These are phyloP conservation scores for Amphipoea oculea DNA, from an alignment of 2,888 invertebrate species.

Conservation along the genomic window DNA sequence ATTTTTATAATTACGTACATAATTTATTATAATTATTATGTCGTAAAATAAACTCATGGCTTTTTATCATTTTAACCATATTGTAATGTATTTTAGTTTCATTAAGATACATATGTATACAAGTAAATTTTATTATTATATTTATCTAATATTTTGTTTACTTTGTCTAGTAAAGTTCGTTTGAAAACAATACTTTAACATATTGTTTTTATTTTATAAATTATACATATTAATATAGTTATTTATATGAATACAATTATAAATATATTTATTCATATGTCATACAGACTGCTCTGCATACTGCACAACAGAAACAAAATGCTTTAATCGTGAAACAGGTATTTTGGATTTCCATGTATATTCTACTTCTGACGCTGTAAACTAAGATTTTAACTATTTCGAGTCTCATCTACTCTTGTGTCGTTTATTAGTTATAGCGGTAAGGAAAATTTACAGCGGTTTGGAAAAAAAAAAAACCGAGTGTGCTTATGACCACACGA, in stretches of 20 bases:
- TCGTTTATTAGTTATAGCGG: conserved; percentile 68
- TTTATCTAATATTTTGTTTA: conserved; percentile 18
- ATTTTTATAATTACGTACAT: conserved; percentile 1
- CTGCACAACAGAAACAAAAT: conserved; percentile 87
- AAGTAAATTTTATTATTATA: neutral
- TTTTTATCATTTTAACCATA: conserved; percentile 8
- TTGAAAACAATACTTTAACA: conserved; percentile 15
- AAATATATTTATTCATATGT: conserved; percentile 62
- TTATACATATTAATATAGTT: conserved; percentile 37
- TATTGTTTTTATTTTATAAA: conserved; percentile 22
- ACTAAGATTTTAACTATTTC: conserved; percentile 78
- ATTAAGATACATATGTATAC: conserved; percentile 21
- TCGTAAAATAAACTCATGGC: neutral
- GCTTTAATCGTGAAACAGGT: conserved; percentile 90
- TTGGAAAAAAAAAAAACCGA: conserved; percentile 42
- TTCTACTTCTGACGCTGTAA: conserved; percentile 82
- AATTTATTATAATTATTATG: neutral
- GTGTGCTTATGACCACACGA: too few relatives aligned
- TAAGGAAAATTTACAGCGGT: conserved; percentile 62
- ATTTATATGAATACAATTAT: conserved; percentile 19
- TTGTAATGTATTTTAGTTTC: conserved; percentile 15
- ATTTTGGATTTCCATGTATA: conserved; percentile 87
- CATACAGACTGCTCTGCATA: conserved; percentile 73
- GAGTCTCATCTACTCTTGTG: conserved; percentile 72
- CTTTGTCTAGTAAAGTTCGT: conserved; percentile 8